Evolutionary conservation across 2,888 invertebrate genomes (phyloP), one percentile per base, ranked within the genome.

Genomic region (Incurvaria masculella): DNA sequence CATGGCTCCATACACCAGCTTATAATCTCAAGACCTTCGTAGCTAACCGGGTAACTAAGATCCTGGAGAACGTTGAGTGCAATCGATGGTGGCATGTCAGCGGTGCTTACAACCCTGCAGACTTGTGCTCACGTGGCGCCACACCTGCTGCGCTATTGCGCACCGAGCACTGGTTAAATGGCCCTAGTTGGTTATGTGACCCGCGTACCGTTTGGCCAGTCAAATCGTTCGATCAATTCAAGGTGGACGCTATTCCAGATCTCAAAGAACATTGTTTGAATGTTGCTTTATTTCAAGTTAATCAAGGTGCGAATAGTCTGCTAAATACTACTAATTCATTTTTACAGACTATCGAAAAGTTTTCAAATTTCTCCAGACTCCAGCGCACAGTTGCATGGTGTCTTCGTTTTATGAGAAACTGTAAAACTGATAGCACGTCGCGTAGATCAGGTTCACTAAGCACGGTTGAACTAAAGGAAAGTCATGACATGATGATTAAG

Each of bases 21-120:
- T 42, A 42, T 14, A 48, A 21, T n/a, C 39, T 33, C 18, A 38
- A 26, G 5, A 45, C 45, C 8, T 55, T 53, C 16, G 49, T 54
- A 6, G 55, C 47, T 0, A 55, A 55, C 43, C 44, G 51, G 49
- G 51, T 55, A 3, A 21, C 52, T 2, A 41, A 48, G 39, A 53
- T 55, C n/a, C n/a, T n/a, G n/a, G n/a, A n/a, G n/a, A 43, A 47
- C 53, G 18, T 47, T 49, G 1, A 45, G 49, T 2, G 47, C 49
- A 2, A 45, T 52, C 17, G 4, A 16, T 55, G 55, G 53, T 47
- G 47, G n/a, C 53, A 56, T 39, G 46, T 57, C 4, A 26, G 51
- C 11, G 39, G 54, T 2, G 39, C 46, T 2, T 47, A 55, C 2
- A 57, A 56, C 40, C 53, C 55, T 4, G 55, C 55, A 2, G 55